A percentile compares a stretch with the other conserved stretches of the same genome.
phyloP scores from a whole-genome alignment of 2,888 invertebrate genomes.

The Dasypogon diadema region DNA sequence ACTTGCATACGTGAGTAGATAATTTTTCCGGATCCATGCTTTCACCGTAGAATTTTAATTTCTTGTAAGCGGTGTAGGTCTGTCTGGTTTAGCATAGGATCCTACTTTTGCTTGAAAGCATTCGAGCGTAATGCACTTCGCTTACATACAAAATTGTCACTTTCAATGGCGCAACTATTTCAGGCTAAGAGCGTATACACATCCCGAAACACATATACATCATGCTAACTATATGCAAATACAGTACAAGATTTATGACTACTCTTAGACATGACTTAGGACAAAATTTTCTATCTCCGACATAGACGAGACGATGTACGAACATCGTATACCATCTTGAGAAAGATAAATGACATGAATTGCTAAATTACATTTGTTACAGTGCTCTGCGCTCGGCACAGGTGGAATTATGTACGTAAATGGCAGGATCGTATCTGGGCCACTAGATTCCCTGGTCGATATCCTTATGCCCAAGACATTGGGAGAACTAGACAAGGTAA shows the following conservation, averaged over 20 bases:
- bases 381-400: constrained; percentile 67
- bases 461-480: constrained; percentile 65
- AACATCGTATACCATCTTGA: constrained; percentile 28
- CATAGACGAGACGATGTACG: constrained; percentile 27
- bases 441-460: constrained; percentile 66
- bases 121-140: constrained; percentile 10
- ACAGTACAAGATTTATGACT: constrained; percentile 52
- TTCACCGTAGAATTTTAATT: constrained; percentile 26
- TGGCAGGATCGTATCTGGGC: constrained; percentile 67
- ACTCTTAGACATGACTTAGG: constrained; percentile 26
- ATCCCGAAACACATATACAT: no score
- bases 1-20: constrained; percentile 3
- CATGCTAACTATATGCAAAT: constrained; percentile 41
- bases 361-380: constrained; percentile 50
- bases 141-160: constrained; percentile 8
- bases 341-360: constrained; percentile 54
- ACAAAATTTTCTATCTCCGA: constrained; percentile 24
- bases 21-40: constrained; percentile 1
- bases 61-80: neutral
- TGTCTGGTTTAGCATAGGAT: no score
- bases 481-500: constrained; percentile 67
- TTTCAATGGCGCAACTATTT: constrained; percentile 21
- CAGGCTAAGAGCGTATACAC: no score
- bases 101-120: neutral
- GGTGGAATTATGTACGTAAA: constrained; percentile 68